Percentiles rank a stretch among this genome's conserved stretches.
Evolutionary conservation across 2,888 invertebrate species (phyloP).

Genomic region (Tetranychus truncatus): DNA sequence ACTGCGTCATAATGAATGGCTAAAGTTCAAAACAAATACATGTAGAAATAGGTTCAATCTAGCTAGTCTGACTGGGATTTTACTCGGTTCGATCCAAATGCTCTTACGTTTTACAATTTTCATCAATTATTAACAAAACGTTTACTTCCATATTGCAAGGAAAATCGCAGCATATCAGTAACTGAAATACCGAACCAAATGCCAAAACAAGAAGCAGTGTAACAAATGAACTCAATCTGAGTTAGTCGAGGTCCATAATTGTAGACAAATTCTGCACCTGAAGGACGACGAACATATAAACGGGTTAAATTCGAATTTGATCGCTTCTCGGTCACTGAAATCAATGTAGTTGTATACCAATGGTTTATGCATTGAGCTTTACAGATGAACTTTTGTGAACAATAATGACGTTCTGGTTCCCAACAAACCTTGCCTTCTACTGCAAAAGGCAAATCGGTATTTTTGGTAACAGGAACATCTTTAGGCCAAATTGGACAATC

Average conservation of each 20-base stretch:
- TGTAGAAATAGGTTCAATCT: too few species aligned
- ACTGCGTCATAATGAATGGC: too few species aligned
- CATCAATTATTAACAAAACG: background rate
- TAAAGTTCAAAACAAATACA: too few species aligned
- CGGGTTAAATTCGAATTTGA: background rate
- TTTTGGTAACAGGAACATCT: background rate
- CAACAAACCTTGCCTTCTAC: background rate
- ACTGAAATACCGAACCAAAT: conserved; percentile 4
- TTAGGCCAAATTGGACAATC: background rate
- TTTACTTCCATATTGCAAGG: background rate
- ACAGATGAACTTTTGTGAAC: background rate
- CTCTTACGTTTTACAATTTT: too few species aligned
- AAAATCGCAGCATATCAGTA: background rate
- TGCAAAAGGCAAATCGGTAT: background rate
- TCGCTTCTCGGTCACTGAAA: background rate
- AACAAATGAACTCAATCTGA: background rate
- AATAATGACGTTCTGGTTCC: background rate
- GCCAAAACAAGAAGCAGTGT: background rate
- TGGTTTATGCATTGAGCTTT: background rate
- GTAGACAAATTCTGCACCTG: background rate
- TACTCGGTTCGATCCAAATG: background rate
- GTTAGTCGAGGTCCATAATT: background rate
- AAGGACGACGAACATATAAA: background rate
- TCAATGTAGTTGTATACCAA: conserved; percentile 4
- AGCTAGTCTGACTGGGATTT: too few species aligned